Evolutionary conservation across 2,797 vertebrate genomes (phyloP).

Genomic region (Halcyon smyrnensis): DNA sequence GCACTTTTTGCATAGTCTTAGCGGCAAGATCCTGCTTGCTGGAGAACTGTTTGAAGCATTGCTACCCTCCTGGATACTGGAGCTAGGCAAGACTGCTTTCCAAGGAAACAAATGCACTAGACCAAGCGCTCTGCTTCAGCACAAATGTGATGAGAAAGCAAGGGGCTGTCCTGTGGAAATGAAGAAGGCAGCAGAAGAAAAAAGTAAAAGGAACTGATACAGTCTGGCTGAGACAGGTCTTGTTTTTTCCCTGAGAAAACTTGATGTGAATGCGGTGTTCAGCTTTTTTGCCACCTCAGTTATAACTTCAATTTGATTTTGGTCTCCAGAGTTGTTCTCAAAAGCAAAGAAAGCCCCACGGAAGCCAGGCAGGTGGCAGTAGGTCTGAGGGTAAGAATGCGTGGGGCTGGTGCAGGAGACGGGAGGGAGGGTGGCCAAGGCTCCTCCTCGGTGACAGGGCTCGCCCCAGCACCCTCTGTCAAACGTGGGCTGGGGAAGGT

Average conservation of each 20-base stretch:
- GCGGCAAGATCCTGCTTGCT: neutral
- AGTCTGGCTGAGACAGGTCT: neutral
- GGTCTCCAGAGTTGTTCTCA: neutral
- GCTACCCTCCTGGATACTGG: neutral
- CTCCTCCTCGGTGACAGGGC: neutral
- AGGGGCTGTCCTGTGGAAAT: neutral
- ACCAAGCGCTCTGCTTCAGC: neutral
- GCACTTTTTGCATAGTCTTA: neutral
- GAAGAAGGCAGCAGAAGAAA: neutral
- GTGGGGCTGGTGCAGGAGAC: neutral
- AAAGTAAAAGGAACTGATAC: neutral
- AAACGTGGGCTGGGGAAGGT: neutral
- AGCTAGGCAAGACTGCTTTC: neutral
- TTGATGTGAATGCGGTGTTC: neutral
- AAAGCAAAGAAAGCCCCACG: neutral
- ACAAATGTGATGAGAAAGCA: neutral
- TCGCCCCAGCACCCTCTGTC: neutral
- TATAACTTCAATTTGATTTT: neutral
- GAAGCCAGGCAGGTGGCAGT: neutral
- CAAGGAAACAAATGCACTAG: neutral
- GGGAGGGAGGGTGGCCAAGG: neutral
- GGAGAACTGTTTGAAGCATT: neutral
- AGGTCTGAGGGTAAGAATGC: neutral
- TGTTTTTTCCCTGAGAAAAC: neutral
- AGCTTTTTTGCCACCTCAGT: neutral